Conservation (phyloP, 2,113 vertebrate species). For the Alaudala cheleensis region DNA sequence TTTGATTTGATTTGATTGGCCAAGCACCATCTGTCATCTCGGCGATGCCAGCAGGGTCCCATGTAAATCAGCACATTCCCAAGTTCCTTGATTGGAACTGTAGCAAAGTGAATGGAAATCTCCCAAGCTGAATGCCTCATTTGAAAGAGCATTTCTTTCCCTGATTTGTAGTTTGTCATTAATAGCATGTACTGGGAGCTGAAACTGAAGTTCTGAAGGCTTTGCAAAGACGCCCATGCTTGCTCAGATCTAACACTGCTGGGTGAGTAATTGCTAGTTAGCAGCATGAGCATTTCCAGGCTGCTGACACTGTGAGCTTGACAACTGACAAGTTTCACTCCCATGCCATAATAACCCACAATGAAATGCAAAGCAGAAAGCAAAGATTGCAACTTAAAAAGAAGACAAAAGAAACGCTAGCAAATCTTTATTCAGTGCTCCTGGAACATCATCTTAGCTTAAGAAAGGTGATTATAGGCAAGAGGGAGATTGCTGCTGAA, state of each 20-base stretch:
- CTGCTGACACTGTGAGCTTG: not conserved
- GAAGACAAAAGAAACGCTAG: not conserved
- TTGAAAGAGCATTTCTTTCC: slow-evolving; percentile 19
- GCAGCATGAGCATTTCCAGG: not conserved
- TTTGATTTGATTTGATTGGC: slow-evolving; percentile 11
- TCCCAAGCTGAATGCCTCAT: slow-evolving; percentile 25
- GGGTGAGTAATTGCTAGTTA: slow-evolving; percentile 53
- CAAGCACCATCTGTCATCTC: not conserved
- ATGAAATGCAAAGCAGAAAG: slow-evolving; percentile 40
- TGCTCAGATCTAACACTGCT: not conserved
- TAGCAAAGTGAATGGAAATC: slow-evolving; percentile 18
- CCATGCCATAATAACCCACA: slow-evolving; percentile 37
- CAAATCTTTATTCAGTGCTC: not conserved
- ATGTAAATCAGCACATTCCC: slow-evolving; percentile 27
- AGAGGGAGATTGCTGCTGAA: not conserved
- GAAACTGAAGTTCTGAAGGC: not conserved
- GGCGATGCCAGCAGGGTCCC: not conserved
- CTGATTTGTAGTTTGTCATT: slow-evolving; percentile 28
- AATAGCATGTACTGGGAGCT: not conserved
- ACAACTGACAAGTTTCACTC: slow-evolving; percentile 31
- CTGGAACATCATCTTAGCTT: not conserved
- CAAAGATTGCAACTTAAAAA: not conserved
- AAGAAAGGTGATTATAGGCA: not conserved
- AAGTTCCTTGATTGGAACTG: slow-evolving; percentile 22
- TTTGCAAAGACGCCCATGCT: not conserved